These are phyloP conservation scores for Rhagologus leucostigma DNA, from an alignment of 2,113 vertebrate genomes.

Conservation along the genomic window DNA sequence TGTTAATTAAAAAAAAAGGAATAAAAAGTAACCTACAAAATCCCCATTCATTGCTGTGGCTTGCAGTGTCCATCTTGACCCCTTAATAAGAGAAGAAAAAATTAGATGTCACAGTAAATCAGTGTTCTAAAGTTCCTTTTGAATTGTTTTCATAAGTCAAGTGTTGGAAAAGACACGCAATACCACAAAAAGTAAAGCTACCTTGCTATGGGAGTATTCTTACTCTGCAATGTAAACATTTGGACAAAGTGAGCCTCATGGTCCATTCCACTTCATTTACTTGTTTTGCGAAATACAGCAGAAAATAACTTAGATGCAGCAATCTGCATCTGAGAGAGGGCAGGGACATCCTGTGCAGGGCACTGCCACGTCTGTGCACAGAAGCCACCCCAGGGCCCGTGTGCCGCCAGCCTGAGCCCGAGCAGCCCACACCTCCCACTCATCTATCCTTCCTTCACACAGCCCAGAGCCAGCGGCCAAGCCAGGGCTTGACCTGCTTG, in stretches of 20 bases:
- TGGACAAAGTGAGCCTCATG: neutral
- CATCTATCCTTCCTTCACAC: neutral
- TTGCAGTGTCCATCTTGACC: slow-evolving; percentile 94
- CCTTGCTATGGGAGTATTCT: neutral
- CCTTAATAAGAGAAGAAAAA: slow-evolving; percentile 69
- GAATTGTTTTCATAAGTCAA: neutral
- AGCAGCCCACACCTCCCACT: fast-evolving
- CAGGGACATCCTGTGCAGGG: neutral
- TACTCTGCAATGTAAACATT: neutral
- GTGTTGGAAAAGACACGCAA: neutral
- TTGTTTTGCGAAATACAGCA: neutral
- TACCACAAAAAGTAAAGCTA: neutral
- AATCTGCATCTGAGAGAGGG: neutral
- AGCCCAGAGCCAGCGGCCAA: neutral
- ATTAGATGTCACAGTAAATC: neutral
- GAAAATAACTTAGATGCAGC: neutral
- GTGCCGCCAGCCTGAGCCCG: fast-evolving
- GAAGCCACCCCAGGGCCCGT: fast-evolving
- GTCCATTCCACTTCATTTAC: neutral
- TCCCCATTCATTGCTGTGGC: slow-evolving; percentile 88
- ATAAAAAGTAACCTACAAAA: slow-evolving; percentile 80
- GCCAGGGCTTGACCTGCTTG: neutral
- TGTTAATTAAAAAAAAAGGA: neutral
- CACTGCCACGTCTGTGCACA: fast-evolving
- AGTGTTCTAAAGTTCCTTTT: neutral